A percentile compares a stretch with the other conserved stretches of the same genome.
Conservation (phyloP, 2,888 invertebrate genomes). For the Acleris cristana region DNA sequence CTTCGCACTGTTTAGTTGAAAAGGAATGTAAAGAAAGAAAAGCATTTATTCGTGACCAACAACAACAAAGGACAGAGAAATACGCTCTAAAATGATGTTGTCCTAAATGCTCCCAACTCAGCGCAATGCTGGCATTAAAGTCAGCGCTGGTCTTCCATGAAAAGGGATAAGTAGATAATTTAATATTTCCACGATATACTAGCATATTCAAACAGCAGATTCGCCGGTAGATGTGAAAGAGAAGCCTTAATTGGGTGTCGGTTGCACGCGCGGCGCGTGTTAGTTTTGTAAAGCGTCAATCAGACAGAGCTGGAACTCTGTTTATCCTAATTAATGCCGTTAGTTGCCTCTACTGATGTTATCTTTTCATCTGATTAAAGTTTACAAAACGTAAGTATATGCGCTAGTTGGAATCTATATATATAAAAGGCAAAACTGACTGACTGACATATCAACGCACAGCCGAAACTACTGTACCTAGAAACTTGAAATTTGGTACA, state of each 20-base stretch:
- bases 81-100: too few relatives aligned
- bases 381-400: not conserved
- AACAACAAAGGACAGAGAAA: too few relatives aligned
- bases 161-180: not conserved
- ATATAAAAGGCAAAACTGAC: too few relatives aligned
- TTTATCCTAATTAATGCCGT: slow-evolving; percentile 25
- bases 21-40: too few relatives aligned
- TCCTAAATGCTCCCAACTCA: too few relatives aligned
- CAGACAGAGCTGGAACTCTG: slow-evolving; percentile 18
- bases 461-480: too few relatives aligned
- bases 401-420: too few relatives aligned
- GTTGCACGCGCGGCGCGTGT: slow-evolving; percentile 37
- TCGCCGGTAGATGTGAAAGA: slow-evolving; percentile 41
- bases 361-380: slow-evolving; percentile 21
- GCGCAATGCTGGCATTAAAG: too few relatives aligned
- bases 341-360: slow-evolving; percentile 19
- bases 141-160: not conserved
- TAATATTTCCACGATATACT: too few relatives aligned
- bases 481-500: too few relatives aligned
- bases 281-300: slow-evolving; percentile 30
- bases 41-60: too few relatives aligned
- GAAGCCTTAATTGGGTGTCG: slow-evolving; percentile 43
- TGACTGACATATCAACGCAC: too few relatives aligned
- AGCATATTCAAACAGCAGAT: slow-evolving; percentile 43
- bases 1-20: not conserved